Conservation (phyloP, 2,888 invertebrate genomes). For the Chaitophorus viminalis region DNA sequence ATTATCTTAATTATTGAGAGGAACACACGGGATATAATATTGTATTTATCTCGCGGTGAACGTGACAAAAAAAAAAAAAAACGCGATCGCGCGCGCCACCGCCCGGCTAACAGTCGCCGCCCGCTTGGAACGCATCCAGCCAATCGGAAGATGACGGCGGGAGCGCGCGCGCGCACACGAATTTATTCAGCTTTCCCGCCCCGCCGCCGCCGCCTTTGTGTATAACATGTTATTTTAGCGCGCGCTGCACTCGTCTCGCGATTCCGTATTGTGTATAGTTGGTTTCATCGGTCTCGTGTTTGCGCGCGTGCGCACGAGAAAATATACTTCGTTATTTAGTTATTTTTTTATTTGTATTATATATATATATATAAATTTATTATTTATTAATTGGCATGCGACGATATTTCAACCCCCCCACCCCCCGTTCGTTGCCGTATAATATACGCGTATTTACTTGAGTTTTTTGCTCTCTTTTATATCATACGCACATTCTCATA, state of each 20-base stretch:
- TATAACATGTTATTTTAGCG: not conserved
- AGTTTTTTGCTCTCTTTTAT: not conserved
- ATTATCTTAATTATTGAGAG: no score
- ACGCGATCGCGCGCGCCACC: not conserved
- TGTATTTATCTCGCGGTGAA: not conserved
- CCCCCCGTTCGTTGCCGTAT: no score
- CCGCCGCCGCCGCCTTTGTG: not conserved
- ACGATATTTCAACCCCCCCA: slow-evolving; percentile 35
- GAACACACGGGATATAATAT: no score
- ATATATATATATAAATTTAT: no score
- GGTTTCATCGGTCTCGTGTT: not conserved
- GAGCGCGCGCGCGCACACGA: slow-evolving; percentile 6
- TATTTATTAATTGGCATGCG: slow-evolving; percentile 20
- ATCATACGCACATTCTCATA: not conserved
- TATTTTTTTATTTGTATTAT: no score
- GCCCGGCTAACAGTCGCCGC: slow-evolving; percentile 6
- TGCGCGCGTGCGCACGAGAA: not conserved
- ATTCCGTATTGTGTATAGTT: not conserved
- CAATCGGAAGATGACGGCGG: slow-evolving; percentile 37
- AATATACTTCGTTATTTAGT: no score
- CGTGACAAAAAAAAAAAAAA: not conserved
- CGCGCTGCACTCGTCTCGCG: not conserved
- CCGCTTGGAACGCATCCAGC: slow-evolving; percentile 21
- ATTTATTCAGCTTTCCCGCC: slow-evolving; percentile 10
- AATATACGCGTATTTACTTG: no score